Base-by-base conservation (phyloP, 1,140 invertebrate species). In the Anastrepha obliqua region DNA sequence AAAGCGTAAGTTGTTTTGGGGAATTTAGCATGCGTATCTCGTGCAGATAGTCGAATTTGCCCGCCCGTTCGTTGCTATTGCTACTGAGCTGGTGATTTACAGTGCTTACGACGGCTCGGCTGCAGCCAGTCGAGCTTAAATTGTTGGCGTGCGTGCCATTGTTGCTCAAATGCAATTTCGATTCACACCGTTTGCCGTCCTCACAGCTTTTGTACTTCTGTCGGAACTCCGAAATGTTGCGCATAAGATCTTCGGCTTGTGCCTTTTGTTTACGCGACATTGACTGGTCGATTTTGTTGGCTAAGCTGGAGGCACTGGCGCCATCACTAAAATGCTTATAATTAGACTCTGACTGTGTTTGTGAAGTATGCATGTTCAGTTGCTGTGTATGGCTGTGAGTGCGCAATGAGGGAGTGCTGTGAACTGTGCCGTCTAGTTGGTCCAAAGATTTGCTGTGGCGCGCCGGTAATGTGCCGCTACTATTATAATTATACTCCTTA, bases 391-490 rank as follows among this genome's bases (percentile, higher is more conserved):
- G 64, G 20, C 62, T 78, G 58, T 60, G 85, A 9, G 87, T 87
- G 42, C 87, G 86, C n/a, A 89, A 55, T 3, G 87, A 88, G 44
- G 88, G 88, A 2, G 89, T 42, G 78, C 87, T 88, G n/a, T 88
- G 78, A n/a, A 74, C 90, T 8, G 86, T 65, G 42, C 92, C 92
- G 90, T 95, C 95, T 20, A 97, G 91, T 89, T 97, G 96, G 91
- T 97, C 97, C 62, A 97, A 91, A 0, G 96, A 97, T 90, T 97
- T 97, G 91, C 96, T 97, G 91, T 97, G 96, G 78, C 96, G 94
- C 1, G 96, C 95, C 5, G 96, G 96, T 51, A 96, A 91, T 1
- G 94, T 95, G 85, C 93, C 94, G 17, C 59, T 85, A 55, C 60
- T 70, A 94, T 85, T 67, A 8, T 55, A 39, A 44, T 93, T 91